Conservation (phyloP, 2,888 invertebrate genomes). For the Lymantria dispar region DNA sequence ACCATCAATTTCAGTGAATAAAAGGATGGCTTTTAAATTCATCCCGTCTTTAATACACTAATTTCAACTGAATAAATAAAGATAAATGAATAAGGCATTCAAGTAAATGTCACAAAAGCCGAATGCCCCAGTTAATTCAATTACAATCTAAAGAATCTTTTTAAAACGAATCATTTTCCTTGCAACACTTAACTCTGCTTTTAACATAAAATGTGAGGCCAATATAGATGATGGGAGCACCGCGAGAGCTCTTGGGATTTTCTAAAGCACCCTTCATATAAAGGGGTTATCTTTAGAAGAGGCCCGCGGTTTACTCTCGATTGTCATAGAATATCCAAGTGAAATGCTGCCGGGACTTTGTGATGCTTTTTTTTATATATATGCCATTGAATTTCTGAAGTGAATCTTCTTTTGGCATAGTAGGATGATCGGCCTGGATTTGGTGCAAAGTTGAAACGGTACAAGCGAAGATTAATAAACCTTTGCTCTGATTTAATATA, state of each 20-base stretch:
- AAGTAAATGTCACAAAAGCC: background rate
- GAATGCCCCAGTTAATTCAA: background rate
- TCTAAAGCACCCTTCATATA: slow-evolving; percentile 46
- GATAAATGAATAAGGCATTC: background rate
- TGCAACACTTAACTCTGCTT: slow-evolving; percentile 6
- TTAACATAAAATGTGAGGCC: slow-evolving; percentile 35
- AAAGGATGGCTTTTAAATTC: too few relatives aligned
- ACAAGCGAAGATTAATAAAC: too few relatives aligned
- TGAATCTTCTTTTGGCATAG: too few relatives aligned
- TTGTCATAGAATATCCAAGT: slow-evolving; percentile 33
- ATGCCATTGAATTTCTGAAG: too few relatives aligned
- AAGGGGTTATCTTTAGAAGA: slow-evolving; percentile 51
- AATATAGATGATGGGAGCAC: slow-evolving; percentile 21
- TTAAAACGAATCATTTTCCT: background rate
- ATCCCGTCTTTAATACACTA: too few relatives aligned
- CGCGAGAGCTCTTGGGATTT: slow-evolving; percentile 20
- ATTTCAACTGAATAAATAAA: too few relatives aligned
- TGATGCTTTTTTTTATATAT: slow-evolving; percentile 2
- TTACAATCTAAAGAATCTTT: background rate
- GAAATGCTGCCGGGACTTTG: slow-evolving; percentile 11
- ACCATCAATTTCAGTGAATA: too few relatives aligned
- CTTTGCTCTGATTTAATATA: too few relatives aligned
- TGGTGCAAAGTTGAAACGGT: too few relatives aligned
- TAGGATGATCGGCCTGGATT: too few relatives aligned
- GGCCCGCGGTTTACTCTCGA: slow-evolving; percentile 26